These are phyloP conservation scores for Nephrocerus scutellatus DNA, from an alignment of 2,888 invertebrate species.

Conservation along the genomic window DNA sequence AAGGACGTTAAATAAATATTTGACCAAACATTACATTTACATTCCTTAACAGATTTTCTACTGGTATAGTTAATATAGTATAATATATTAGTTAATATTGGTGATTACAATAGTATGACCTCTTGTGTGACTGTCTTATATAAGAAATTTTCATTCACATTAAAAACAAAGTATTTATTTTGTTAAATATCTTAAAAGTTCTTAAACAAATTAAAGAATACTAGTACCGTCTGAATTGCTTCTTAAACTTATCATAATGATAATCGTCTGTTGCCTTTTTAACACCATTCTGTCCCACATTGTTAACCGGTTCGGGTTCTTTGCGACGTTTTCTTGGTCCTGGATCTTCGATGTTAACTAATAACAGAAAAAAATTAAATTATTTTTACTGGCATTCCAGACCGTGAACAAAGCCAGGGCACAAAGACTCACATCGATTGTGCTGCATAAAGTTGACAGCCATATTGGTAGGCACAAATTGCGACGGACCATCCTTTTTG, in stretches of 20 bases:
- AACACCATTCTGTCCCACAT: conserved; percentile 55
- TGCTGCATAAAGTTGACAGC: conserved; percentile 98
- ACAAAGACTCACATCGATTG: conserved; percentile 71
- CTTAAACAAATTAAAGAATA: too few species aligned
- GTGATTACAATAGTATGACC: too few species aligned
- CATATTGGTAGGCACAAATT: conserved; percentile 96
- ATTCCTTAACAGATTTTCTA: too few species aligned
- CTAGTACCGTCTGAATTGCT: conserved; percentile 86
- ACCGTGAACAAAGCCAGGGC: not conserved
- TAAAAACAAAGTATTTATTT: too few species aligned
- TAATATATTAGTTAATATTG: too few species aligned
- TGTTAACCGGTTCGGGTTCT: conserved; percentile 48
- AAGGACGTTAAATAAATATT: not conserved
- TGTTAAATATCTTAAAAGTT: too few species aligned
- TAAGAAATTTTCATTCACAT: too few species aligned
- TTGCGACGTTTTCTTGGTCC: conserved; percentile 50
- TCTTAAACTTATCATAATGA: conserved; percentile 93
- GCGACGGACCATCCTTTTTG: conserved; percentile 87
- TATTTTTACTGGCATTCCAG: not conserved
- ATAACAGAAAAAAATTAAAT: conserved; percentile 24
- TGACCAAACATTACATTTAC: too few species aligned
- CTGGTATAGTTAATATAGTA: too few species aligned
- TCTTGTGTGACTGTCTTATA: too few species aligned
- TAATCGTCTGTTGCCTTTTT: conserved; percentile 96
- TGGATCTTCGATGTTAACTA: conserved; percentile 77